Conservation (phyloP, 2,113 vertebrate genomes). For the Ivindomyrus marchei region DNA sequence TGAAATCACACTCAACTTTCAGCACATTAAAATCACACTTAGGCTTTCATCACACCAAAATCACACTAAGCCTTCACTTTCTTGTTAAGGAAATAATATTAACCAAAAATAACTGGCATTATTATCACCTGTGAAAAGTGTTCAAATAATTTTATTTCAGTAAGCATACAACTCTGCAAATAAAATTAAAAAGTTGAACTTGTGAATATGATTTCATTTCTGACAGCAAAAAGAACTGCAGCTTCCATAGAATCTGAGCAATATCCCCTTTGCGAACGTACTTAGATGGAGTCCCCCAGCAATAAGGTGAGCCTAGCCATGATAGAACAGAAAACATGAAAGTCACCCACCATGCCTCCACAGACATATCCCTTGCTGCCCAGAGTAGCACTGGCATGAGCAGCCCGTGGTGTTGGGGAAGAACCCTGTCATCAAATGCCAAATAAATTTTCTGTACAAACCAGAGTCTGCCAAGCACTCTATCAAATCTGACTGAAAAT, state of each 20-base stretch:
- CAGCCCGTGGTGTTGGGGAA: conserved; percentile 80
- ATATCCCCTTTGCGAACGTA: neutral
- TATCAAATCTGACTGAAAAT: neutral
- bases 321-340: neutral
- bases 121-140: neutral
- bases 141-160: neutral
- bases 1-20: neutral
- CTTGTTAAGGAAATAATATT: neutral
- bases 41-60: neutral
- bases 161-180: neutral
- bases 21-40: neutral
- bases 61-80: neutral
- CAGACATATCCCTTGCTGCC: conserved; percentile 81
- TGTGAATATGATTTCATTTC: no score
- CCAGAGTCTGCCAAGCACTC: neutral
- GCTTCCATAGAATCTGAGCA: neutral
- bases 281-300: neutral
- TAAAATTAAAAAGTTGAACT: neutral
- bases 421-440: conserved; percentile 60
- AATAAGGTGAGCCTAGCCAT: neutral
- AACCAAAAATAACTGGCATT: neutral
- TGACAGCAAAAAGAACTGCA: neutral
- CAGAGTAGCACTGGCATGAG: conserved; percentile 74
- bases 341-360: conserved; percentile 56
- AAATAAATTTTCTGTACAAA: conserved; percentile 10